Base-by-base conservation (phyloP, 2,888 invertebrate species). In the Lottia gigantea region DNA sequence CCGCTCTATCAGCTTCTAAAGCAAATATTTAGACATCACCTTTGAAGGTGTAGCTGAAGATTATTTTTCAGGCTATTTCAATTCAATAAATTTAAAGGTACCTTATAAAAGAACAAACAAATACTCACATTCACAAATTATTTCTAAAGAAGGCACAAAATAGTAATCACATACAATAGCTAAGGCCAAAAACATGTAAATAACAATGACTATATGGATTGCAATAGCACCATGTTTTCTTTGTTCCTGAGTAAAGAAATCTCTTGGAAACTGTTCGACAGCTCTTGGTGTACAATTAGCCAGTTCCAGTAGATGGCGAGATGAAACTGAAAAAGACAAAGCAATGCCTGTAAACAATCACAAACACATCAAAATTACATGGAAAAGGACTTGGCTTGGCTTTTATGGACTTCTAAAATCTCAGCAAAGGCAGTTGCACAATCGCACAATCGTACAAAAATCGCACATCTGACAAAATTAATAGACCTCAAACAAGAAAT, bases 131-230 rank as follows among this genome's bases (percentile, higher is more conserved):
- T 94, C 93, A 88, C 95, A 95, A 89, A 96, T 93, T 87, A 92
- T 93, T 88, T 95, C 95, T 77, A 97, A 94, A 62, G 95, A 94
- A 16, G 97, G 96, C 68, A 97, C 96, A 89, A 97, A 97, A 90
- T 94, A 97, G 88, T 95, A 95, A 89, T 97, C 96, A 90, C 97
- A 95, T n/a, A 96, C 94, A 78, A 96, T 92, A 15, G 95, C 95
- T 75, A 96, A 90, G 47, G 94, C 90, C 67, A 94, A 90, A 86
- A 96, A 96, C 83, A 94, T 92, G 89, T 95, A 96, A 70, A 93
- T 91, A 69, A 94, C 93, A 77, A 94, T 91, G 81, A 94, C 83
- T 0, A 96, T 89, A 89, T 96, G 96, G 78, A 96, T 86, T 74
- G 93, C 90, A 82, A 95, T 91, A 0, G 93, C 94, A 68, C 96